Conservation (phyloP, 2,113 vertebrate genomes). For the Malaclemys terrapin region DNA sequence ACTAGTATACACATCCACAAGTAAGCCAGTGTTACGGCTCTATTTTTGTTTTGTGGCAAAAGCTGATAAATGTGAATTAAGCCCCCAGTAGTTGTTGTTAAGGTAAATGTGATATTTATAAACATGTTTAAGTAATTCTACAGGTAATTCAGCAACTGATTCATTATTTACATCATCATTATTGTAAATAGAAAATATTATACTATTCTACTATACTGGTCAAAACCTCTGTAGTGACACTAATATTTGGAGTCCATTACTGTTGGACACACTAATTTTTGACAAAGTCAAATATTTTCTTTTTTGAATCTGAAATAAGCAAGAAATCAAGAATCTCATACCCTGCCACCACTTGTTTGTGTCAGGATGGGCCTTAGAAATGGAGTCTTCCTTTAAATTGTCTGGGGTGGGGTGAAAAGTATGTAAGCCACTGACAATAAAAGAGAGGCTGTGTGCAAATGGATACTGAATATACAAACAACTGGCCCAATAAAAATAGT, state of each 20-base stretch:
- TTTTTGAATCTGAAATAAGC: background rate
- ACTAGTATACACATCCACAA: conserved; percentile 89
- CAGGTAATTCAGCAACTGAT: background rate
- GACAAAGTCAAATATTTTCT: background rate
- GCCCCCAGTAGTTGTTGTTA: conserved; percentile 9
- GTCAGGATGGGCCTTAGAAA: background rate
- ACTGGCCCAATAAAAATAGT: background rate
- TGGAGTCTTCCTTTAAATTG: background rate
- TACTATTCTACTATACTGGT: background rate
- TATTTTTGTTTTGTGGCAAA: conserved; percentile 76
- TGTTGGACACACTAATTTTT: background rate
- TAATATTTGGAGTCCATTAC: background rate
- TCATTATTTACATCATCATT: conserved; percentile 21
- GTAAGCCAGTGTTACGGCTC: conserved; percentile 79
- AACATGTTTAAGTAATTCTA: conserved; percentile 36
- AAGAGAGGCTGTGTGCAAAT: background rate
- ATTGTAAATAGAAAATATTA: background rate
- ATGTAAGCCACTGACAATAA: background rate
- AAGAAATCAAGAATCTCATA: background rate
- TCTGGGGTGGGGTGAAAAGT: background rate
- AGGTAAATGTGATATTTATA: conserved; percentile 39
- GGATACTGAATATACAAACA: background rate
- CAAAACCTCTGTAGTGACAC: background rate
- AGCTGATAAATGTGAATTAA: conserved; percentile 53
- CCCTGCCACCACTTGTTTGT: background rate